Evolutionary conservation across 2,888 invertebrate species (phyloP), one percentile per base, ranked within the genome.

Genomic region (Caenorhabditis auriculariae): DNA sequence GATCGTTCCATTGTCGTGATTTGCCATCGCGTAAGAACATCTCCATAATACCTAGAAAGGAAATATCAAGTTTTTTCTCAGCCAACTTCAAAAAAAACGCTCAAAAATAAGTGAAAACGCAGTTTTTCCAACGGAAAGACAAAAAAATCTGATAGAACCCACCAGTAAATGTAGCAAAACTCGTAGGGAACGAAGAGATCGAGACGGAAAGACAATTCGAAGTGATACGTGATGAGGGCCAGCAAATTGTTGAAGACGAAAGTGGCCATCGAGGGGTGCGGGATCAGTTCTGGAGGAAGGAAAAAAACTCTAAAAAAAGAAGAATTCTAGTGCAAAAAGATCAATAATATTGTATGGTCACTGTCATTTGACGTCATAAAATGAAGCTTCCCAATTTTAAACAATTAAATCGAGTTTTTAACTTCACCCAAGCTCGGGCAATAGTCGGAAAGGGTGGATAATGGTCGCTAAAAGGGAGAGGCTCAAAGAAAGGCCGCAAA

Each of bases 171-270:
- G 82, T 93, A 94, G 76, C 93, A 89, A 83, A 91, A 95, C 84
- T 98, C 96, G 82, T 95, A 94, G 24, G 90, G 89, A 57, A 93
- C 91, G 84, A 95, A 96, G 29, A 98, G 85, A 83, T 96, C 94
- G 52, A 96, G 86, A 82, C 95, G 94, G 76, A 98, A 90, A 0
- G 95, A 95, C 23, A 93, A 89, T 73, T 95, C 87, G 35, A 94
- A 86, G 83, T 93, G 95, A 81, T 92, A 89, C 76, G 93, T 89
- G 92, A 95, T 94, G 29, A 92, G 88, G 42, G 90, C 85, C 46
- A 93, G 86, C 43, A 93, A 91, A 83, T 95, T 93, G 84, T 94
- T 93, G 65, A 96, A 86, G 37, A 94, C 88, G 94, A 95, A 96
- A 0, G 93, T 93, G 52, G 52, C 17, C 0, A 60, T 21, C 12